A percentile compares a stretch with the other conserved stretches of the same genome.
phyloP scores from a whole-genome alignment of 2,888 invertebrate genomes.

The Parnassius glacialis region DNA sequence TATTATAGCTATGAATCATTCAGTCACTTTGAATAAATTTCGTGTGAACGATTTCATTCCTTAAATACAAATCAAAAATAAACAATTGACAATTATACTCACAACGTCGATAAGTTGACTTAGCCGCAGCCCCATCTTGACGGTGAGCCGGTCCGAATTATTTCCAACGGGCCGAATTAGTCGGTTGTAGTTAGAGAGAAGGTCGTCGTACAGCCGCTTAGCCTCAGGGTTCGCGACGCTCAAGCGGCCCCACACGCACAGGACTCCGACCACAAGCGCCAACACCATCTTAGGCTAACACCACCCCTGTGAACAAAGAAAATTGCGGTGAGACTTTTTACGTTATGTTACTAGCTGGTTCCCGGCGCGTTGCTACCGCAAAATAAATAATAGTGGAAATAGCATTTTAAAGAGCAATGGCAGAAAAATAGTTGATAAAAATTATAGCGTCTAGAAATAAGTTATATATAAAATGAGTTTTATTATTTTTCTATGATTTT shows the following conservation, averaged over 20 bases:
- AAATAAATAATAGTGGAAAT: no score
- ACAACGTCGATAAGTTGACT: conserved; percentile 96
- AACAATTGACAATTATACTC: conserved; percentile 71
- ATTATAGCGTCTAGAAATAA: no score
- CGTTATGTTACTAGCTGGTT: no score
- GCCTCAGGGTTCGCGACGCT: conserved; percentile 94
- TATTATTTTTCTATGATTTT: no score
- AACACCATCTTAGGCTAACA: conserved; percentile 93
- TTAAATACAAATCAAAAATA: no score
- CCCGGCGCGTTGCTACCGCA: no score
- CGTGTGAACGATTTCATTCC: no score
- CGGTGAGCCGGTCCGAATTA: conserved; percentile 95
- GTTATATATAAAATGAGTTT: no score
- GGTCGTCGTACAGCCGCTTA: conserved; percentile 96
- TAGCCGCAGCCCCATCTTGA: conserved; percentile 95
- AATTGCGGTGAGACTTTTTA: neutral
- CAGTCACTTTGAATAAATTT: no score
- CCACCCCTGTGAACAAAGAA: conserved; percentile 84
- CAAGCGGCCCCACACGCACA: conserved; percentile 89
- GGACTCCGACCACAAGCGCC: conserved; percentile 85
- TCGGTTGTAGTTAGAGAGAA: conserved; percentile 96
- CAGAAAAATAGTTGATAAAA: no score
- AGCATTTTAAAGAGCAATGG: no score
- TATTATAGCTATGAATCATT: no score
- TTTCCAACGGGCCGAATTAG: conserved; percentile 97